Conservation (phyloP, 1,140 invertebrate genomes). For the Anoplolepis gracilipes region DNA sequence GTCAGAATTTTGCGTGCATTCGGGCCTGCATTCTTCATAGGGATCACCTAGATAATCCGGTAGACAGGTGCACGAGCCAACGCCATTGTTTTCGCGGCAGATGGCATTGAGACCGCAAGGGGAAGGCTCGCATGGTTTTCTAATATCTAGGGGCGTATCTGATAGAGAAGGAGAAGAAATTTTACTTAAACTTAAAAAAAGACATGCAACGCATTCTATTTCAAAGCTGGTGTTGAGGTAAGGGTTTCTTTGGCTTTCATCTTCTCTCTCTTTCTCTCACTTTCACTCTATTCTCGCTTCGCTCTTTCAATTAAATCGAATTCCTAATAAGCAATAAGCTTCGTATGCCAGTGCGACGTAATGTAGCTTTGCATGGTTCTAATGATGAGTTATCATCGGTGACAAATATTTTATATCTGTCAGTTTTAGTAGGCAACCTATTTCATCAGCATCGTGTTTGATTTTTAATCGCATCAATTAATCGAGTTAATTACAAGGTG, state of each 20-base stretch:
- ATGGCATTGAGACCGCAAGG: constrained; percentile 88
- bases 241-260: neutral
- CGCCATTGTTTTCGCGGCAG: constrained; percentile 85
- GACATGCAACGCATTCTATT: constrained; percentile 35
- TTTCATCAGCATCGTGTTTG: constrained; percentile 17
- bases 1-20: constrained; percentile 90
- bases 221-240: constrained; percentile 58
- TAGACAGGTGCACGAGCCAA: constrained; percentile 88
- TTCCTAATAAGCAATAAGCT: constrained; percentile 40
- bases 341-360: constrained; percentile 18
- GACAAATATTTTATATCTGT: neutral
- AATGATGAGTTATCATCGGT: neutral
- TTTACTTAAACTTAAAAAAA: constrained; percentile 45
- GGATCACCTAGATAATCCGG: constrained; percentile 91
- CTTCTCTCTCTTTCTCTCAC: neutral
- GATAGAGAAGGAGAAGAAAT: constrained; percentile 85
- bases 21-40: constrained; percentile 90
- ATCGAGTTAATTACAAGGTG: constrained; percentile 42
- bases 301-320: neutral
- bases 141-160: constrained; percentile 73
- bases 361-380: constrained; percentile 33
- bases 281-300: neutral
- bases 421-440: constrained; percentile 1
- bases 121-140: constrained; percentile 89
- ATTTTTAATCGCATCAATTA: constrained; percentile 23